phyloP scores from a whole-genome alignment of 30 jellyfish, hydroid and myxozoan species.

The Aurelia aurita region DNA sequence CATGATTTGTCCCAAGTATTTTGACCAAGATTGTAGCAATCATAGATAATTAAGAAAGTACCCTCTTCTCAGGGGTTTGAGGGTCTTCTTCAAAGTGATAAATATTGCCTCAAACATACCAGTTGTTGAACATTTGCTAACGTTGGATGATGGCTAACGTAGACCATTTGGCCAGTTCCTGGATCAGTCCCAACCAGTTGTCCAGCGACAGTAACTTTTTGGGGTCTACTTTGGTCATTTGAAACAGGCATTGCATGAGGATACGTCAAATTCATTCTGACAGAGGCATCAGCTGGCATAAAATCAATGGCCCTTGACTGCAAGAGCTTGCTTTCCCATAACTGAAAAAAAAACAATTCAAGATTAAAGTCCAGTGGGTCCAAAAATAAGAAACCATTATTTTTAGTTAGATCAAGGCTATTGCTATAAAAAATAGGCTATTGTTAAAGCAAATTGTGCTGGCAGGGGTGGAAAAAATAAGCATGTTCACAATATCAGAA shows the following conservation, averaged over 20 bases:
- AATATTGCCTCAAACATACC: conserved; percentile 54
- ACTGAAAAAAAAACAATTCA: conserved; percentile 44
- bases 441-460: too few relatives aligned
- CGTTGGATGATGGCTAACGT: conserved; percentile 90
- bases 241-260: conserved; percentile 79
- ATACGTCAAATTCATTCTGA: conserved; percentile 81
- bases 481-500: too few relatives aligned
- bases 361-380: too few relatives aligned
- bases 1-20: too few relatives aligned
- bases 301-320: conserved; percentile 96
- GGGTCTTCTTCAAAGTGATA: too few relatives aligned
- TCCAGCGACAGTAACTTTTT: conserved; percentile 69
- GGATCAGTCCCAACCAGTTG: conserved; percentile 59
- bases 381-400: too few relatives aligned
- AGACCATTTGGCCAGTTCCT: conserved; percentile 85
- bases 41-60: too few relatives aligned
- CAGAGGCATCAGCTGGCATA: conserved; percentile 94
- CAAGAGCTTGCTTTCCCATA: conserved; percentile 95
- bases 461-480: too few relatives aligned
- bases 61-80: too few relatives aligned
- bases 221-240: conserved; percentile 56
- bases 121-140: conserved; percentile 89
- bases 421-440: too few relatives aligned
- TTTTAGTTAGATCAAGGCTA: too few relatives aligned
- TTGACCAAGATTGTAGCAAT: too few relatives aligned